phyloP scores from a whole-genome alignment of 2,797 vertebrate genomes.

The Tokudaia tokunoshimensis region DNA sequence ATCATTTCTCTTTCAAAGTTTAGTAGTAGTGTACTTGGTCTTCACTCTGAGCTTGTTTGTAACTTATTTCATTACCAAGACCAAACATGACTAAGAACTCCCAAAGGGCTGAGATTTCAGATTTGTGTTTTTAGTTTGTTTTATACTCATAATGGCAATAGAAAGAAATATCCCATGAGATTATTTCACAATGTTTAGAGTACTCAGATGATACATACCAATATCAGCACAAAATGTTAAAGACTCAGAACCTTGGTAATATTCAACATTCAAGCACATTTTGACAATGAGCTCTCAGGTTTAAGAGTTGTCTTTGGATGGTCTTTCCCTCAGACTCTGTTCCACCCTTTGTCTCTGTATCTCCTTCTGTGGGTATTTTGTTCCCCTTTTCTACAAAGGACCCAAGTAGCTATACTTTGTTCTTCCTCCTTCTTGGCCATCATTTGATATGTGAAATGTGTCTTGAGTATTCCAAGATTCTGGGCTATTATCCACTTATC shows the following conservation, averaged over 20 bases:
- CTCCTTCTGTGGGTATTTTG: too few species aligned
- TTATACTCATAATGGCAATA: not conserved
- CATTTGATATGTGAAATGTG: too few species aligned
- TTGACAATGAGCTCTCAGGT: not conserved
- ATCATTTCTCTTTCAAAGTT: not conserved
- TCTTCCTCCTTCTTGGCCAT: too few species aligned
- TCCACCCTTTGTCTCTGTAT: too few species aligned
- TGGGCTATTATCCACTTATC: too few species aligned
- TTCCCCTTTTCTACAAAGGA: too few species aligned
- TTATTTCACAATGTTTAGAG: not conserved
- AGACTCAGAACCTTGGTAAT: not conserved
- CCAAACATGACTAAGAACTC: not conserved
- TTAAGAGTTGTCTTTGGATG: not conserved
- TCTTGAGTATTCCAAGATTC: too few species aligned
- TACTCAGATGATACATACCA: not conserved
- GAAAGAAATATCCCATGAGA: not conserved
- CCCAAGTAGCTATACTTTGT: too few species aligned
- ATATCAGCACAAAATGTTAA: not conserved
- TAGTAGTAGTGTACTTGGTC: not conserved
- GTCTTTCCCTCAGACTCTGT: too few species aligned
- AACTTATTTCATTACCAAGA: not conserved
- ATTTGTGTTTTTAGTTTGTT: not conserved
- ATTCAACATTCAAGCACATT: not conserved
- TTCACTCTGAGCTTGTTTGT: not conserved
- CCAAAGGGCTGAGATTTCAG: not conserved